phyloP scores from a whole-genome alignment of 1,140 invertebrate species.

The Hypsibius dujardini region DNA sequence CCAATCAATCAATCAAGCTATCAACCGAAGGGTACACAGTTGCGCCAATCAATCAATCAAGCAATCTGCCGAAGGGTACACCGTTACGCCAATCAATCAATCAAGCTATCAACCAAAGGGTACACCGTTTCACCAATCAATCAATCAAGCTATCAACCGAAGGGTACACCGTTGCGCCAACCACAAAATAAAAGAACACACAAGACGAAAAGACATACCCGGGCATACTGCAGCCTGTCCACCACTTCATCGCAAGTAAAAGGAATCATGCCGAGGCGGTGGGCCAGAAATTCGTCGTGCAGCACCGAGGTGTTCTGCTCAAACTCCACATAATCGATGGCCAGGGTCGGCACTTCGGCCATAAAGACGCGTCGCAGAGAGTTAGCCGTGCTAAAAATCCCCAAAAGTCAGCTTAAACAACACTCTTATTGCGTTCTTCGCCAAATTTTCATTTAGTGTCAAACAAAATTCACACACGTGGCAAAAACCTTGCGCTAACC shows the following conservation, averaged over 20 bases:
- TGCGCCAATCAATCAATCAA: too few species aligned
- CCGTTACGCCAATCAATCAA: too few species aligned
- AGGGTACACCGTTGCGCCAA: too few species aligned
- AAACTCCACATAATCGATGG: conserved; percentile 99
- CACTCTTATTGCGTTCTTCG: too few species aligned
- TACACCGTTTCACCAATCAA: too few species aligned
- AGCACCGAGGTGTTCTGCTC: conserved; percentile 94
- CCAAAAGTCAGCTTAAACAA: conserved; percentile 18
- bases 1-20: conserved; percentile 22
- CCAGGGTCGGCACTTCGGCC: conserved; percentile 69
- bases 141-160: too few species aligned
- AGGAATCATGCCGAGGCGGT: conserved; percentile 90
- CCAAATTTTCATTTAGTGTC: neutral
- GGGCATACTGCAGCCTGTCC: conserved; percentile 57
- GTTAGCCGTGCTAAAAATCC: conserved; percentile 66
- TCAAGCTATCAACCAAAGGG: too few species aligned
- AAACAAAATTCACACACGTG: conserved; percentile 17
- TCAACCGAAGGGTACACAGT: neutral
- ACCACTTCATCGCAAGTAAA: conserved; percentile 82
- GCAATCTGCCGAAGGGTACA: too few species aligned
- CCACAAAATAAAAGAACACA: too few species aligned
- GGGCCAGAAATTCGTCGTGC: conserved; percentile 95
- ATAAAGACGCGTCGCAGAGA: conserved; percentile 89
- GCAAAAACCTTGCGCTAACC: neutral
- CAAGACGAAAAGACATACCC: conserved; percentile 36